Conservation (phyloP, 2,113 vertebrate species). For the Speoplatyrhinus poulsoni region DNA sequence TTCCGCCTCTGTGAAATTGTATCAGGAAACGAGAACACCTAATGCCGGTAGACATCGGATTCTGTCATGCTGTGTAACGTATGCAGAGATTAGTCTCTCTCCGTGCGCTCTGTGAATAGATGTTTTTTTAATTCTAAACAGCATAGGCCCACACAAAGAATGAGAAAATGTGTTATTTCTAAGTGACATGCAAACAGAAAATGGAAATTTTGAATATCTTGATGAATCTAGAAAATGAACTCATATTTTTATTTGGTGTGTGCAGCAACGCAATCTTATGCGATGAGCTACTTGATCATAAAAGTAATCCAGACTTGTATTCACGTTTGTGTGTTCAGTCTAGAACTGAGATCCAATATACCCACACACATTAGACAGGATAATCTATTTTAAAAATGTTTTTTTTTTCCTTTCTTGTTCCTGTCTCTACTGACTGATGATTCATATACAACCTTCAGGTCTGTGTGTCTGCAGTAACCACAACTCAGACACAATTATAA, state of each 20-base stretch:
- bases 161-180: no score
- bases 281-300: no score
- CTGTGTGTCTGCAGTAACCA: constrained; percentile 7
- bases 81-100: not conserved
- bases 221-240: not conserved
- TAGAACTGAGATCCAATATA: no score
- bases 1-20: not conserved
- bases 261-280: no score
- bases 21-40: not conserved
- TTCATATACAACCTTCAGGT: not conserved
- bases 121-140: not conserved
- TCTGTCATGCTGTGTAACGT: not conserved
- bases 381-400: not conserved
- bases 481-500: constrained; percentile 9
- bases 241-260: no score
- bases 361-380: no score
- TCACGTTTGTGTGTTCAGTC: no score
- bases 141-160: no score
- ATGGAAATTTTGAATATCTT: not conserved
- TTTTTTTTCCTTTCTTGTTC: not conserved
- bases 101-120: not conserved
- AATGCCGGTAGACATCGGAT: not conserved
- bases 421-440: not conserved
- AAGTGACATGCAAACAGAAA: no score
- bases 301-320: no score